Evolutionary conservation across 2,113 vertebrate species (phyloP), one percentile per base, ranked within the genome.

Genomic region (Erythrocercus mccallii): DNA sequence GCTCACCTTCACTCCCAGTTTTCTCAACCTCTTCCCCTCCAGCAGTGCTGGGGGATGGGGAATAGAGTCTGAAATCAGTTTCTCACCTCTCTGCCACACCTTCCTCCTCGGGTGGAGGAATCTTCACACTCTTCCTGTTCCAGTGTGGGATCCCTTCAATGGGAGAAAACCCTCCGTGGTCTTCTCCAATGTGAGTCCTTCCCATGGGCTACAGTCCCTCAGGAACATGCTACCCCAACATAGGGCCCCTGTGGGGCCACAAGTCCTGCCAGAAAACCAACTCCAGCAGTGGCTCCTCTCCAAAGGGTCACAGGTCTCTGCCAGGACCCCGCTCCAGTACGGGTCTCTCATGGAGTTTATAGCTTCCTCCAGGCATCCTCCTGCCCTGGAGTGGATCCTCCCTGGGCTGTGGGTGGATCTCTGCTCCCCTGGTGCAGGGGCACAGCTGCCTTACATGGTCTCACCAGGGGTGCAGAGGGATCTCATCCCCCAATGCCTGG

Each of bases 141-240:
- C 54, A 53, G 18, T 0, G 0, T 28, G 42, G 15, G 3, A 2
- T 58, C 24, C 4, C 12, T 77, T n/a, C 33, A 33, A 25, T 5
- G 6, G 15, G 42, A 57, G 33, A 44, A 19, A 45, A 9, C 18
- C 9, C 30, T 72, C 38, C 20, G 11, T 5, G 9, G 23, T 12
- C 24, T 30, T 38, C 50, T 51, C 44, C 37, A 30, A 0, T 9
- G 37, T 28, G 23, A 11, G 6, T 50, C 66, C 31, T 50, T 57
- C 21, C 57, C 53, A 18, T 15, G 64, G 23, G 12, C 37, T 24
- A 6, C 37, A 60, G 14, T 27, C 10, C 50, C 40, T 64, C 35
- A 57, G 18, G 15, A 31, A 20, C 7, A 1, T 2, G 6, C 17
- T 42, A 6, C 19, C 10, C 21, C 57, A n/a, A 4, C 8, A 4